These are phyloP conservation scores for Tholera decimalis DNA, from an alignment of 2,888 invertebrate species.

Conservation along the genomic window DNA sequence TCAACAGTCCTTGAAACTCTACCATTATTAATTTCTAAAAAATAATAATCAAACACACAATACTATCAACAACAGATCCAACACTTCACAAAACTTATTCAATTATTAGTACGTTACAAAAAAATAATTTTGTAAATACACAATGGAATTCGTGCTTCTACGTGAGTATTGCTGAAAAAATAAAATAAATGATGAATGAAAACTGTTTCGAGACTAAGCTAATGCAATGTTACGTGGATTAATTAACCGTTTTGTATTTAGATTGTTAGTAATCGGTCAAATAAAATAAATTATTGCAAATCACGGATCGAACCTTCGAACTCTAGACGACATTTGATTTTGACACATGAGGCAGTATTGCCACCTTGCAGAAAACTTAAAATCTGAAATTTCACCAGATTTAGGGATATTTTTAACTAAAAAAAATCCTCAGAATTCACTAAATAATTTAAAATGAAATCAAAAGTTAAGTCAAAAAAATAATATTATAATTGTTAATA, in stretches of 20 bases:
- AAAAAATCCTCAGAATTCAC: too few relatives aligned
- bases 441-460: too few relatives aligned
- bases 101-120: conserved; percentile 33
- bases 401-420: too few relatives aligned
- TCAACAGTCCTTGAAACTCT: conserved; percentile 72
- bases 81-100: conserved; percentile 31
- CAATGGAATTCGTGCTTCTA: conserved; percentile 39
- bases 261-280: conserved; percentile 39
- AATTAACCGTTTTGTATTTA: conserved; percentile 38
- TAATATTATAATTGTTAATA: too few relatives aligned
- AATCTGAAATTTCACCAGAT: too few relatives aligned
- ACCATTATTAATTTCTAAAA: conserved; percentile 69
- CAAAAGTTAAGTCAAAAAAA: too few relatives aligned
- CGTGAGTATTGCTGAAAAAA: conserved; percentile 27
- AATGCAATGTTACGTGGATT: conserved; percentile 23
- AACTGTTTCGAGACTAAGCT: conserved; percentile 42
- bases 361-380: too few relatives aligned
- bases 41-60: conserved; percentile 40
- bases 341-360: too few relatives aligned
- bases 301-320: conserved; percentile 71
- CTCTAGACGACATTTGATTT: conserved; percentile 71
- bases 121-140: conserved; percentile 44
- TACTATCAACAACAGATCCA: conserved; percentile 36
- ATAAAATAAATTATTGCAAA: conserved; percentile 56
- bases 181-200: conserved; percentile 52